Base-by-base conservation (phyloP, 2,888 invertebrate species). In the Spilosoma lubricipeda region DNA sequence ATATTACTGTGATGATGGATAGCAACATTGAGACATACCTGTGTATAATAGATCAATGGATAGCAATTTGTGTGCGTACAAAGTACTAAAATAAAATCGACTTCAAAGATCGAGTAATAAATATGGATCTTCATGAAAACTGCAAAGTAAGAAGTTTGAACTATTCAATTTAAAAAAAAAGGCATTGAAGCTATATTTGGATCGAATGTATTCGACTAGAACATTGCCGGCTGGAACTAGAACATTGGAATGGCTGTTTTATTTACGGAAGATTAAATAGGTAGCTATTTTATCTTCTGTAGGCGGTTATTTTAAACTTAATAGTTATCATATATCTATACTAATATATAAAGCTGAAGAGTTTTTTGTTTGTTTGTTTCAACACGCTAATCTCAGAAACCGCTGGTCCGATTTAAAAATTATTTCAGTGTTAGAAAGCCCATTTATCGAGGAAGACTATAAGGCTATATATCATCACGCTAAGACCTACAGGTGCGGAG, bases 191-290 rank as follows among this genome's bases (percentile, higher is more conserved):
- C 48, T 48, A 67, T 67, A 33, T 67, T 67, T 67, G 67, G 48
- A 70, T 39, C 39, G 36, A 36, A 52, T 69, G 36, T 56, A 33
- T 69, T 36, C 52, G 9, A 69, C 56, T 69, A n/a, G 36, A 52
- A 69, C 52, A 39, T 69, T 70, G 20, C 27, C 18, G 39, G 56
- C 39, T 13, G 48, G 33, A 33, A 33, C 33, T 33, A 33, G 33
- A 33, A 33, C 33, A 48, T 65, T 7, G 33, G 36, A 48, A 33
- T 65, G 65, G 65, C 65, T 48, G 45, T 45, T 71, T 69, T 70
- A 70, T 52, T 59, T 70, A 70, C 36, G 39, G 69, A 70, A 70
- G 69, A 56, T 59, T 39, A 59, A 70, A 39, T 56, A 59, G 36
- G 36, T 33, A 68, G 36, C 36, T 33, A 68, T 59, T 59, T 8